Evolutionary conservation across 2,797 vertebrate genomes (phyloP).

Genomic region (Sparus aurata): DNA sequence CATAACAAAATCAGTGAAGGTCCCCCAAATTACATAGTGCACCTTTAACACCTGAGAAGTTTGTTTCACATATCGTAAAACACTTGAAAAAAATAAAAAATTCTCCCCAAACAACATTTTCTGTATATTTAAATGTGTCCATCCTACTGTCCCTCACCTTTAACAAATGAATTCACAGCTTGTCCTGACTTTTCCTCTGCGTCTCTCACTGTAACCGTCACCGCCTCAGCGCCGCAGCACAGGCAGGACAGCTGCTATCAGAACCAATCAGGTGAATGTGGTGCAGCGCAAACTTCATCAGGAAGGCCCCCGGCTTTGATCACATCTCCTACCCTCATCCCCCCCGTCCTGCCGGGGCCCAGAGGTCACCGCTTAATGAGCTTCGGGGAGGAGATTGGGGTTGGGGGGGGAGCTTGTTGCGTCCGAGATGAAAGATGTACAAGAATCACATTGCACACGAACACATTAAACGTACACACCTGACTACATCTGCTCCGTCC

Average conservation of each 20-base stretch:
- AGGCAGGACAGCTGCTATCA: constrained; percentile 55
- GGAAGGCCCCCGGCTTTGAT: constrained; percentile 75
- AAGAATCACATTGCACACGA: constrained; percentile 59
- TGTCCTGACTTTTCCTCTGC: constrained; percentile 6
- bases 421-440: constrained; percentile 71
- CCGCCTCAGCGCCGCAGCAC: constrained; percentile 15
- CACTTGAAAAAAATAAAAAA: background rate
- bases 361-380: constrained; percentile 80
- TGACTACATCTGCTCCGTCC: constrained; percentile 24
- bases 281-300: constrained; percentile 63
- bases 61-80: no score
- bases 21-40: no score
- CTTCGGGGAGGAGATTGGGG: constrained; percentile 45
- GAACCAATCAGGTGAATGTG: constrained; percentile 62
- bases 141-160: background rate
- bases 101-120: background rate
- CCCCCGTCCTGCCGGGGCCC: constrained; percentile 64
- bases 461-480: constrained; percentile 48
- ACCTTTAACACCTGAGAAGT: no score
- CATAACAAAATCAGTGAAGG: no score
- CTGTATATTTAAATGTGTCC: background rate
- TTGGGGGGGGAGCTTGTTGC: constrained; percentile 35
- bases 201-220: constrained; percentile 30
- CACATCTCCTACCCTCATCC: constrained; percentile 65
- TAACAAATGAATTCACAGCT: constrained; percentile 2